Evolutionary conservation across 92 coral and sea anemone species (phyloP).

Genomic region (Pocillopora grandis): DNA sequence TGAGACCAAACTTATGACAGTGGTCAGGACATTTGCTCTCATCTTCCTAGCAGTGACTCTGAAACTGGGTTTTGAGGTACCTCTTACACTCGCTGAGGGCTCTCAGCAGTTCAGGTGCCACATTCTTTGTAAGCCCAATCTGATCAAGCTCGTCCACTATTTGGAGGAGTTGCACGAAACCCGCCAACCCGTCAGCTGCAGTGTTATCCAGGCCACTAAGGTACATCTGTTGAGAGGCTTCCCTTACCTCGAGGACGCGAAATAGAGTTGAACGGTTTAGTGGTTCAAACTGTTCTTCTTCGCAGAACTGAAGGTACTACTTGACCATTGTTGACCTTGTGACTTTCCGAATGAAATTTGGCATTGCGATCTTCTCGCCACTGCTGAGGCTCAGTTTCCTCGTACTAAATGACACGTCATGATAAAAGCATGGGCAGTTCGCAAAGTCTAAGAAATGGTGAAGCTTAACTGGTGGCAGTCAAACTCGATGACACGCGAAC

Average conservation of each 20-base stretch:
- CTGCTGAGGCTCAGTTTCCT: conserved; percentile 21
- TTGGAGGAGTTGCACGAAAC: conserved; percentile 23
- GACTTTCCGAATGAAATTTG: conserved; percentile 37
- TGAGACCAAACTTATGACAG: conserved; percentile 52
- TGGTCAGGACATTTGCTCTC: conserved; percentile 31
- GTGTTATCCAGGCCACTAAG: conserved; percentile 32
- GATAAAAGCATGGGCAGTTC: conserved; percentile 27
- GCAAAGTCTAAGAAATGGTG: conserved; percentile 36
- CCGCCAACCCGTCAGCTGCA: not conserved
- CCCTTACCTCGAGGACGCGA: conserved; percentile 22
- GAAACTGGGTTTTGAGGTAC: conserved; percentile 36
- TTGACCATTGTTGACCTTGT: conserved; percentile 39
- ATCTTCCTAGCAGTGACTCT: conserved; percentile 8
- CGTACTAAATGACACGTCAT: conserved; percentile 15
- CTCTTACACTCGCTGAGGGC: conserved; percentile 43
- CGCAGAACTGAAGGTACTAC: conserved; percentile 1
- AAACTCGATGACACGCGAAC: conserved; percentile 22
- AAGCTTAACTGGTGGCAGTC: conserved; percentile 30
- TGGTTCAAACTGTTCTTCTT: no score
- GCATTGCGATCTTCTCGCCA: conserved; percentile 48
- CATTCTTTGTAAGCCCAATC: conserved; percentile 30
- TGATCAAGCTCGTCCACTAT: conserved; percentile 38
- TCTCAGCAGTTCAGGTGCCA: conserved; percentile 30
- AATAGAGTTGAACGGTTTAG: conserved; percentile 19
- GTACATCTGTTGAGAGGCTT: conserved; percentile 46